phyloP scores from a whole-genome alignment of 2,113 vertebrate species.

The Myiozetetes cayanensis region DNA sequence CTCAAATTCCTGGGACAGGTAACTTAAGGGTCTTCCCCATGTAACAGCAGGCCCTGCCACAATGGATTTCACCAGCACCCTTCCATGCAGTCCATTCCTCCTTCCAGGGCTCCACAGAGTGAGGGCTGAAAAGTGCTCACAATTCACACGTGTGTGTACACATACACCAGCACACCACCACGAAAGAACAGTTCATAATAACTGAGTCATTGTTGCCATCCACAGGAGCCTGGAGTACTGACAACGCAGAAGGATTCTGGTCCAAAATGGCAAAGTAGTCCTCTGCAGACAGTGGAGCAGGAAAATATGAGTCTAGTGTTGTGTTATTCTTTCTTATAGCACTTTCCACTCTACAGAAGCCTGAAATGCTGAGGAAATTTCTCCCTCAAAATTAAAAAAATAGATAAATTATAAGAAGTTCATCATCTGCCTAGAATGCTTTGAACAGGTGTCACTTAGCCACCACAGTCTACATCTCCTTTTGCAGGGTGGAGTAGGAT shows the following conservation, averaged over 20 bases:
- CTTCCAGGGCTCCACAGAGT: neutral
- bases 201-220: conserved; percentile 61
- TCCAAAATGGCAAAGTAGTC: conserved; percentile 29
- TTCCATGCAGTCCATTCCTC: neutral
- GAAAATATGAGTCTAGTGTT: conserved; percentile 8
- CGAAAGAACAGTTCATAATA: neutral
- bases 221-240: conserved; percentile 58
- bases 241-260: neutral
- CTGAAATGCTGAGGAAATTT: neutral
- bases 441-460: neutral
- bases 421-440: neutral
- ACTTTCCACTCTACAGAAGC: neutral
- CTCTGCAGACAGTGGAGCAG: neutral
- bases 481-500: neutral
- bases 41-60: neutral
- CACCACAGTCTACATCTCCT: neutral
- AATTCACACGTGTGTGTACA: neutral
- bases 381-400: neutral
- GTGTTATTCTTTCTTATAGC: neutral
- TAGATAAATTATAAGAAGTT: neutral
- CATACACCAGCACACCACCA: neutral
- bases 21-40: neutral
- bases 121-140: neutral
- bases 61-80: neutral
- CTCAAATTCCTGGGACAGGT: neutral